Conservation (phyloP, 2,888 invertebrate genomes). For the Chironomus riparius region DNA sequence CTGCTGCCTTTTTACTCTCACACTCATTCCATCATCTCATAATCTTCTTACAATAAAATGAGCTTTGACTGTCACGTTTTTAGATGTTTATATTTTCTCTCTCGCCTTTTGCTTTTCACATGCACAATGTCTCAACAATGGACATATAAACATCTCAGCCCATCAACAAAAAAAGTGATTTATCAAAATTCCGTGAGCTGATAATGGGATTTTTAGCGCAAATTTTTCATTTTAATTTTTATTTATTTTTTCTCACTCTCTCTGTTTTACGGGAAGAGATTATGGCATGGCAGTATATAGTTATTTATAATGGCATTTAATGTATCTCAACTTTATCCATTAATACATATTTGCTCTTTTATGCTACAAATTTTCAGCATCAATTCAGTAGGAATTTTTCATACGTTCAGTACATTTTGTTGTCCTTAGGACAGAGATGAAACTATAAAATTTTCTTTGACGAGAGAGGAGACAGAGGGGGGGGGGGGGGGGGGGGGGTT, state of each 20-base stretch:
- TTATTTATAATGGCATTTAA: no score
- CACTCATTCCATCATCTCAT: neutral
- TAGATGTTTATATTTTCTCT: neutral
- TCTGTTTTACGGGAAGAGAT: no score
- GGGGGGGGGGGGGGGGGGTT: no score
- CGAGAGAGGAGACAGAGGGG: no score
- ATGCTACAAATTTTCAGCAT: no score
- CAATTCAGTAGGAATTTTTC: no score
- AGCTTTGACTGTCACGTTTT: constrained; percentile 12
- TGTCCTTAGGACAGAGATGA: no score
- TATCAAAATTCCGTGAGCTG: neutral
- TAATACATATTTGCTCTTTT: no score
- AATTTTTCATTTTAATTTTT: neutral
- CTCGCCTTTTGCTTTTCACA: neutral
- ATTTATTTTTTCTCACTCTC: neutral
- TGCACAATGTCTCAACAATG: neutral
- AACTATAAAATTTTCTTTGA: no score
- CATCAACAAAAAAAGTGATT: neutral
- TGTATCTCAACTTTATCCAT: no score
- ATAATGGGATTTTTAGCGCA: neutral
- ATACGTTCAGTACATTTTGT: no score
- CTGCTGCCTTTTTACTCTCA: neutral
- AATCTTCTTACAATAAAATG: constrained; percentile 12
- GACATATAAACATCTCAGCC: neutral
- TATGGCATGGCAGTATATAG: no score